Base-by-base conservation (phyloP, 2,797 vertebrate genomes). In the Pipistrellus pygmaeus region DNA sequence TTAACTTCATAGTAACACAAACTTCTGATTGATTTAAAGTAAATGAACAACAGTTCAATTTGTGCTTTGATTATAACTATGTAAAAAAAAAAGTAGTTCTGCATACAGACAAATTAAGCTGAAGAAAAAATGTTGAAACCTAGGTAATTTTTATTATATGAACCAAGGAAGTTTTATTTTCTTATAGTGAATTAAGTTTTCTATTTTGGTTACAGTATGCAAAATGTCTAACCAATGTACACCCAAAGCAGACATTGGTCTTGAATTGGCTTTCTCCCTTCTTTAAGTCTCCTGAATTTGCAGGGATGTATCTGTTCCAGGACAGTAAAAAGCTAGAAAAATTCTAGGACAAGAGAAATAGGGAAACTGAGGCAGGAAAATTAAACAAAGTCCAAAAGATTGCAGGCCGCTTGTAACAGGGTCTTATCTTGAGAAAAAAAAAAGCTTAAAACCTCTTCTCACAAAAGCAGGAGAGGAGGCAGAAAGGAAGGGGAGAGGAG, bases 51-150 rank as follows among this genome's bases (percentile, higher is more conserved):
- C 17, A 41, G 27, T 41, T 78, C 20, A 62, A 41, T 86, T 62
- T 84, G 57, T 75, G 8, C 85, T 90, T 80, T 77, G n/a, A 46
- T 82, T 80, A 66, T 48, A 93, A 41, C 41, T 82, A 14, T 32
- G 60, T 66, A 41, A 53, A 18, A 82, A 18, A 18, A 90, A 57
- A 27, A n/a, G 44, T 51, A 75, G 41, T 64, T 93, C 23, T 76
- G 12, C 48, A 9, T 75, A n/a, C 23, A 57, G 30, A 66, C 14
- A 71, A 88, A 41, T 25, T 85, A 38, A 30, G 35, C 25, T 21
- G 32, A 86, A 51, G 14, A 20, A 32, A 48, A 57, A 82, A 1
- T 10, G 11, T 20, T 55, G 68, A 69, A 69, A 44, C 8, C 6
- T 25, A 51, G 20, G 32, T 48, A 75, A 21, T 62, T 90, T 71